Evolutionary conservation across 2,797 vertebrate species (phyloP), one percentile per base, ranked within the genome.

Genomic region (Columba guinea): DNA sequence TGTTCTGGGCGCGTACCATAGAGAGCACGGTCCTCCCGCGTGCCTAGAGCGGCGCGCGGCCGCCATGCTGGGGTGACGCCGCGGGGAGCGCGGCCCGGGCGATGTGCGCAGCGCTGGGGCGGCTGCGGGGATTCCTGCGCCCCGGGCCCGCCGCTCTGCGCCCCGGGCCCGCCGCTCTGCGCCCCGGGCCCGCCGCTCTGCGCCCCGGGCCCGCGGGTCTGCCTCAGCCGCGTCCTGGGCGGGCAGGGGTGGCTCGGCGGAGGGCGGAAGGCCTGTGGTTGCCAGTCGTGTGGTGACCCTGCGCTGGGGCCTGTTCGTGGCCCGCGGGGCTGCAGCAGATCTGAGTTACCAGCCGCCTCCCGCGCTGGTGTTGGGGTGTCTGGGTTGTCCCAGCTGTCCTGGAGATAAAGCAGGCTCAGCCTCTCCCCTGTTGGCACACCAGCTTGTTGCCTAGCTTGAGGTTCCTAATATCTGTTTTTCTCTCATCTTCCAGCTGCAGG

Each of bases 401-500:
- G 0, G 12, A 32, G 15, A 52, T 35, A 0, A 13, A 3, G 28
- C 10, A 51, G 49, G 5, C 5, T 56, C 5, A 28, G 15, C n/a
- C 2, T 32, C 10, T 9, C 5, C 9, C 17, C 6, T 9, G 28
- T 3, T 53, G 23, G 5, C 22, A 21, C 32, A 1, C 13, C 16
- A n/a, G 7, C 18, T 24, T 34, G 3, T 14, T 48, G 27, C 51
- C 32, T 13, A 4, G 4, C 32, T 35, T 13, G 19, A 11, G 13
- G 10, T 24, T 39, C 30, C 20, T 75, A 51, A 41, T 76, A 67
- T 89, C 44, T 73, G 32, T 78, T 5, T 64, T 16, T 96, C 60
- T 97, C 86, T 92, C 83, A 7, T 92, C 78, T 76, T 94, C 89
- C 11, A 97, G 96, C 95, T 11, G 68, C 87, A 77, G 96, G 95